phyloP scores from a whole-genome alignment of 2,113 vertebrate genomes.

The Brachirus orientalis region DNA sequence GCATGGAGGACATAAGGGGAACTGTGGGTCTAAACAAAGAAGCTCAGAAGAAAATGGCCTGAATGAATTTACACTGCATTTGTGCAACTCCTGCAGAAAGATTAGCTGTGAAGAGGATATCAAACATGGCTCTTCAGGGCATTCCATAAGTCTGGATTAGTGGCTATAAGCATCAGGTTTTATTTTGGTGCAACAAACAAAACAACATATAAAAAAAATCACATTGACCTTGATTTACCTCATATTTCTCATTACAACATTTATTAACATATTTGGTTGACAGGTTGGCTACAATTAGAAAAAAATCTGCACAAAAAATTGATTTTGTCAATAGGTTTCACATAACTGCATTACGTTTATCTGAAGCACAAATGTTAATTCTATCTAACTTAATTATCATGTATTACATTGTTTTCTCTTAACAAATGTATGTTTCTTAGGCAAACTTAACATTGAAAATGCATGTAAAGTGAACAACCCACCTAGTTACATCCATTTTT shows the following conservation, averaged over 20 bases:
- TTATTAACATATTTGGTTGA: too few relatives aligned
- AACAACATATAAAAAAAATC: not conserved
- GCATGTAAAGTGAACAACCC: too few relatives aligned
- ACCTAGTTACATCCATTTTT: too few relatives aligned
- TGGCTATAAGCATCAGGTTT: conserved; percentile 22
- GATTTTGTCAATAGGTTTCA: too few relatives aligned
- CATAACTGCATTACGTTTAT: too few relatives aligned
- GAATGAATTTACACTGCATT: not conserved
- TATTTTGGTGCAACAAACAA: conserved; percentile 27
- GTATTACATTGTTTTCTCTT: too few relatives aligned
- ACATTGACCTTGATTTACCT: conserved; percentile 6
- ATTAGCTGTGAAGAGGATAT: conserved; percentile 46
- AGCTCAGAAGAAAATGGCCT: not conserved
- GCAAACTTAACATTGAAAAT: too few relatives aligned
- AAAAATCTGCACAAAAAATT: too few relatives aligned
- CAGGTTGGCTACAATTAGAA: too few relatives aligned
- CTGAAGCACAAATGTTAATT: too few relatives aligned
- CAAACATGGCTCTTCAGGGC: conserved; percentile 2
- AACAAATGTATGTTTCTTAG: too few relatives aligned
- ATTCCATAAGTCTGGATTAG: conserved; percentile 37
- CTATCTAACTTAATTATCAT: too few relatives aligned
- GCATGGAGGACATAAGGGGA: not conserved
- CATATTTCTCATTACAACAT: not conserved
- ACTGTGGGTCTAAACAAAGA: not conserved
- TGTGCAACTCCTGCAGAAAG: conserved; percentile 18